phyloP scores from a whole-genome alignment of 1,140 invertebrate species.

The Habropoda laboriosa region DNA sequence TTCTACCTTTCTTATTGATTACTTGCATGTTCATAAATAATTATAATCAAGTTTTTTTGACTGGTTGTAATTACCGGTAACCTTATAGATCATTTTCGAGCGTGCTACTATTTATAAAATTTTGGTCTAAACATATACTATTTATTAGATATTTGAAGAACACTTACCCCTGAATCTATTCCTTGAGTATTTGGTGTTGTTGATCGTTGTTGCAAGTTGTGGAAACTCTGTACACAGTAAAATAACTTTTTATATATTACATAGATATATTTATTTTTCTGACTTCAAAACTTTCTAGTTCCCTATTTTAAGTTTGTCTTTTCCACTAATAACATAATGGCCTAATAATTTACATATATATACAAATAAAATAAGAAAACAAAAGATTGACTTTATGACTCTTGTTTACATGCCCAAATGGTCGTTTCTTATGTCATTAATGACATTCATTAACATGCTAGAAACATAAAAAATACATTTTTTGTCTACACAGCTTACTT shows the following conservation, averaged over 20 bases:
- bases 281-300: background rate
- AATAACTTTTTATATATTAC: background rate
- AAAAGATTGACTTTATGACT: background rate
- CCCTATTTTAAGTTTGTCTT: background rate
- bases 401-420: background rate
- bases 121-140: background rate
- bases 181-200: conserved; percentile 82
- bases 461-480: background rate
- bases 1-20: too few species aligned
- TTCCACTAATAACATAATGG: background rate
- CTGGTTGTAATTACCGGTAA: background rate
- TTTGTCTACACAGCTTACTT: conserved; percentile 64
- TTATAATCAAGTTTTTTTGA: background rate
- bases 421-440: background rate
- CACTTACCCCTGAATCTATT: conserved; percentile 80
- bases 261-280: background rate
- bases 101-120: background rate
- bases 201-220: conserved; percentile 80
- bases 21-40: background rate
- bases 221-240: conserved; percentile 76
- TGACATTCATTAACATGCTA: background rate
- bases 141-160: background rate
- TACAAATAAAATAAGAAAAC: background rate
- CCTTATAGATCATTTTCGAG: background rate
- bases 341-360: too few species aligned